phyloP scores from a whole-genome alignment of 2,113 vertebrate genomes.

The Rhinoptilus africanus region DNA sequence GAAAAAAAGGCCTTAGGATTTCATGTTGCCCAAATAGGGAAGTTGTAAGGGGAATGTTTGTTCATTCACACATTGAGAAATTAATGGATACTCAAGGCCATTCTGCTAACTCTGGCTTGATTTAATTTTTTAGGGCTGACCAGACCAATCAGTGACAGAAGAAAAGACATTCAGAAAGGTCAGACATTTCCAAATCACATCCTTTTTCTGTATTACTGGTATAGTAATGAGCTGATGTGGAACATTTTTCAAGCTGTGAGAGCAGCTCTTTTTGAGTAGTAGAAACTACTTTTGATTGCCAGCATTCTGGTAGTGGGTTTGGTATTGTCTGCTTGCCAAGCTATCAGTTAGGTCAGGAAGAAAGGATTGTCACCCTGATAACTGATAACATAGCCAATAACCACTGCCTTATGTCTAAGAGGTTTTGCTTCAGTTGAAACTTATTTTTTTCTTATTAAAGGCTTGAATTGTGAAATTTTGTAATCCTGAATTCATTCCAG shows the following conservation, averaged over 20 bases:
- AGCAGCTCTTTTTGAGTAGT: background rate
- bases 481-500: background rate
- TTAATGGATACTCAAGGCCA: background rate
- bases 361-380: background rate
- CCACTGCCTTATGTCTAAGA: background rate
- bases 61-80: background rate
- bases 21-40: background rate
- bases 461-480: background rate
- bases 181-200: background rate
- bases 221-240: background rate
- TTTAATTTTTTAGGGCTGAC: background rate
- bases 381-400: background rate
- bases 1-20: background rate
- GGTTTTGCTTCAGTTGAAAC: background rate
- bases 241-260: background rate
- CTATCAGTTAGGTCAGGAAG: background rate
- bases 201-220: background rate
- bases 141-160: background rate
- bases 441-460: background rate
- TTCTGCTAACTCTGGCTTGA: background rate
- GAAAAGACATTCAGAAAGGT: background rate
- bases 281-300: background rate
- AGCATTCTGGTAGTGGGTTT: background rate
- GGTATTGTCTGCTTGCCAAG: background rate
- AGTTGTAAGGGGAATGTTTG: background rate